Evolutionary conservation across 1,140 invertebrate species (phyloP).

Genomic region (Triops longicaudatus): DNA sequence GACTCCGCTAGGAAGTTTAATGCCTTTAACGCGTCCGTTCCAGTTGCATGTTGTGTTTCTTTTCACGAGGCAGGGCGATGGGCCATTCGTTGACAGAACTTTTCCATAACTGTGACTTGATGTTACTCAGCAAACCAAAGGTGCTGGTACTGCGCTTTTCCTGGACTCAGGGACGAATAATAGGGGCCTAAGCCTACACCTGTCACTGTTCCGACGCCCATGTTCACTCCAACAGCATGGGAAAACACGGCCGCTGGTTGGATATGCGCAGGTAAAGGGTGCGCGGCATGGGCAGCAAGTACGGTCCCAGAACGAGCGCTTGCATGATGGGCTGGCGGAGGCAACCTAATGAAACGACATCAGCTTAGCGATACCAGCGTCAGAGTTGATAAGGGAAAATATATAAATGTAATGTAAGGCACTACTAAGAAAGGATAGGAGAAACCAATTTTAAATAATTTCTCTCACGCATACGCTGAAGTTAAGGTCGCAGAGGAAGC

Average conservation of each 20-base stretch:
- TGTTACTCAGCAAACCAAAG: conserved; percentile 65
- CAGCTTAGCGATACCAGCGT: not conserved
- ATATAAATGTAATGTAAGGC: no score
- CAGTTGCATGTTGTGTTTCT: no score
- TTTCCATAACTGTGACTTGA: not conserved
- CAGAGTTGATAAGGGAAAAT: no score
- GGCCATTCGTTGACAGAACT: no score
- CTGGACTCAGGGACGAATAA: conserved; percentile 57
- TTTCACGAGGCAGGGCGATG: no score
- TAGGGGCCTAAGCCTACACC: conserved; percentile 32
- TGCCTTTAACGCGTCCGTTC: not conserved
- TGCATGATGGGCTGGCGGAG: conserved; percentile 70
- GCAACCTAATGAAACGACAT: conserved; percentile 53
- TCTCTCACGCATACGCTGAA: conserved; percentile 24
- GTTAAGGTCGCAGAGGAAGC: conserved; percentile 29
- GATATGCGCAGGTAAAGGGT: conserved; percentile 76
- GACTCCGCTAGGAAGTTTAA: not conserved
- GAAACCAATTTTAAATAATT: not conserved
- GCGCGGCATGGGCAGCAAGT: conserved; percentile 55
- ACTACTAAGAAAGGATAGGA: not conserved
- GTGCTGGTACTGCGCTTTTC: conserved; percentile 59
- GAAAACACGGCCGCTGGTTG: conserved; percentile 56
- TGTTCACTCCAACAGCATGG: conserved; percentile 48
- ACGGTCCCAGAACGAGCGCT: conserved; percentile 66
- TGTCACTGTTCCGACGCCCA: conserved; percentile 35